Conservation (phyloP, 2,113 vertebrate species). For the Xenopus tropicalis region UCB_Xtro_10.0 CM004450.2:60931001-60931500, state of each 20-base stretch:
- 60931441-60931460: constrained; percentile 11
- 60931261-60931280: constrained; percentile 26
- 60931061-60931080: too few relatives aligned
- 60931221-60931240: constrained; percentile 14
- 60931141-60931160: too few relatives aligned
- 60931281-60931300: constrained; percentile 3
- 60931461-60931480: not conserved
- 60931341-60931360: constrained; percentile 1
- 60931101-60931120: not conserved
- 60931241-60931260: constrained; percentile 15
- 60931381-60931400: constrained; percentile 28
- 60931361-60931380: constrained; percentile 11
- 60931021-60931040: too few relatives aligned
- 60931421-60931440: constrained; percentile 10
- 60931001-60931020: too few relatives aligned
- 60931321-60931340: constrained; percentile 27
- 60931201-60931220: not conserved
- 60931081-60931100: not conserved
- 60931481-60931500: constrained; percentile 4
- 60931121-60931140: not conserved
- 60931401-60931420: constrained; percentile 28
- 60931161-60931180: not conserved
- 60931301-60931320: constrained; percentile 23
- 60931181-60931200: not conserved
- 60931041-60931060: too few relatives aligned